Base-by-base conservation (phyloP, 1,140 invertebrate species). In the Nephila pilipes region DNA sequence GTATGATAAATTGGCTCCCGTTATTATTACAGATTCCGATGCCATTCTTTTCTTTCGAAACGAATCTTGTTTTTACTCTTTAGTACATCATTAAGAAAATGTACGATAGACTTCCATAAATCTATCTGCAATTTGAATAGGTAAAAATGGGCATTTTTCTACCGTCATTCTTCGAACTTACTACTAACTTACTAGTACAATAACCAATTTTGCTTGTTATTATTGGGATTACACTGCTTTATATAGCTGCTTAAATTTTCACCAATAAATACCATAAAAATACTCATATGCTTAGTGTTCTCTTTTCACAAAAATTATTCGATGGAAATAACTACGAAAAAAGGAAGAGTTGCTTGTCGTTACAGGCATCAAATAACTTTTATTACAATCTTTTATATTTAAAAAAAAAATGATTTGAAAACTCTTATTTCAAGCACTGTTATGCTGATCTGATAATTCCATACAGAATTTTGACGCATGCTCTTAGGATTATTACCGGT, bases 141-240 rank as follows among this genome's bases (percentile, higher is more conserved):
- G 65, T 16, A 32, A 32, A 32, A 32, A 75, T 32, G 12, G 14
- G 10, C 10, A 0, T 46, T 46, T 46, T 46, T 16, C 65, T 36
- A 75, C 29, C 29, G 14, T 32, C 25, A 4, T 20, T 3, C 29
- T 32, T 10, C 14, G 16, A 75, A 75, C 20, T 75, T 20, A 18
- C 65, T 75, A 75, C 32, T 65, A 65, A 65, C 60, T n/a, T 22
- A 65, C 60, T 75, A 18, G 65, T 75, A 36, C 29, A 36, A 75
- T 75, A 75, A 32, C 65, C 29, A 2, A 16, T 29, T 36, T 32
- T 75, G 10, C 29, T 36, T 16, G 29, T 14, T 29, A 18, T 75
- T 75, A 36, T 14, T 18, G 65, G 18, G 3, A 29, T 75, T 75
- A 75, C 5, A 32, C 29, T 10, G 65, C 65, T 18, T 75, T 4